Evolutionary conservation across 2,113 vertebrate species (phyloP).

Genomic region (Gracilinanus agilis): DNA sequence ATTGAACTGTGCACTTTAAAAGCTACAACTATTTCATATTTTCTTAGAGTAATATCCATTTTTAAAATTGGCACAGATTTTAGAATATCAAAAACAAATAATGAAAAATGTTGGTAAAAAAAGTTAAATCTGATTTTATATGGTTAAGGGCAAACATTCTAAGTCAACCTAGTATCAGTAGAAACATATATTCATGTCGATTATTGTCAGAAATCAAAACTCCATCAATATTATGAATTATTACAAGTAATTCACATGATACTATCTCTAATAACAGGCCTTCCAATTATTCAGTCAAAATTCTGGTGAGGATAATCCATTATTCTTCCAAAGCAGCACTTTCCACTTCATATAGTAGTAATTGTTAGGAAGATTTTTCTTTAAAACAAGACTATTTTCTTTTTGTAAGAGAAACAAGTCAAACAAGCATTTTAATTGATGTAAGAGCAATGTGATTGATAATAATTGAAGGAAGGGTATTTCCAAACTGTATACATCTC

Average conservation of each 20-base stretch:
- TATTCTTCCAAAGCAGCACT: background rate
- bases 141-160: background rate
- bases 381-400: background rate
- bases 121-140: background rate
- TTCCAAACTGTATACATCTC: background rate
- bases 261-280: background rate
- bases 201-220: background rate
- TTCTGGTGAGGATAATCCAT: background rate
- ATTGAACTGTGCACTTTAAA: background rate
- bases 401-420: background rate
- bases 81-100: background rate
- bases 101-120: background rate
- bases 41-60: background rate
- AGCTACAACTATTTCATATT: background rate
- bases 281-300: background rate
- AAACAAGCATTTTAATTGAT: background rate
- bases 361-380: background rate
- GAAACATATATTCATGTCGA: background rate
- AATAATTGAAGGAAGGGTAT: background rate
- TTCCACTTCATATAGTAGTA: background rate
- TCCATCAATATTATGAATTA: background rate
- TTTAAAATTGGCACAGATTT: background rate
- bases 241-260: background rate
- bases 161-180: background rate
- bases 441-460: background rate